Base-by-base conservation (phyloP, 2,797 vertebrate species). In the Halcyon badia region DNA sequence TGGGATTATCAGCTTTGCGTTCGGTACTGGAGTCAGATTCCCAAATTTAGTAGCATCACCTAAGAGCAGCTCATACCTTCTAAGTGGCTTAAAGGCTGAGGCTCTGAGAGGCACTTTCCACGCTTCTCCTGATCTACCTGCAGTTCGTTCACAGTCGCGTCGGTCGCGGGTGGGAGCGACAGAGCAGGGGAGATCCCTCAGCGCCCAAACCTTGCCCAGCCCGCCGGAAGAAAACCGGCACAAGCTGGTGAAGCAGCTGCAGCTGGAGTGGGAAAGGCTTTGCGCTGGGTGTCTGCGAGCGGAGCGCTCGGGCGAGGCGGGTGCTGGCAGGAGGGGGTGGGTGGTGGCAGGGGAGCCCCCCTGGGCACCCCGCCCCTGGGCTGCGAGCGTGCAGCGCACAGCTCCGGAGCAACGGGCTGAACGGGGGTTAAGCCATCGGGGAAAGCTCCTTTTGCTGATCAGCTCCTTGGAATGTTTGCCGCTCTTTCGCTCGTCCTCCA, bases 41-140 rank as follows among this genome's bases (percentile, higher is more conserved):
- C 57, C 85, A 71, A 58, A 78, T 94, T 85, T 46, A 86, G 76
- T 64, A 80, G 52, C 54, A 68, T 85, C 44, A 15, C 44, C 57
- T 80, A 80, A 89, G 68, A 91, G 71, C 15, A 39, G 85, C 72
- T 95, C 31, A 24, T 90, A 81, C 37, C 49, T 89, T 73, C 49
- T 77, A 82, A 20, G 24, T 87, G 81, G 49, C 44, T 87, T 35
- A 66, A 85, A 60, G 68, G 56, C 68, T 28, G 3, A 89, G 75
- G 62, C 48, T 78, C 72, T 56, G 57, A 57, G 89, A 44, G 64
- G 60, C 64, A 85, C 9, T 71, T 85, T 60, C 35, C 37, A 57
- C 31, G 49, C 60, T 81, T 95, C 33, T 14, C 2, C 2, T 64
- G 24, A 76, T 28, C 64, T 46, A 46, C 42, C 28, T 89, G 75